Conservation (phyloP, 1,140 invertebrate genomes). For the Macrocentrus cingulum region DNA sequence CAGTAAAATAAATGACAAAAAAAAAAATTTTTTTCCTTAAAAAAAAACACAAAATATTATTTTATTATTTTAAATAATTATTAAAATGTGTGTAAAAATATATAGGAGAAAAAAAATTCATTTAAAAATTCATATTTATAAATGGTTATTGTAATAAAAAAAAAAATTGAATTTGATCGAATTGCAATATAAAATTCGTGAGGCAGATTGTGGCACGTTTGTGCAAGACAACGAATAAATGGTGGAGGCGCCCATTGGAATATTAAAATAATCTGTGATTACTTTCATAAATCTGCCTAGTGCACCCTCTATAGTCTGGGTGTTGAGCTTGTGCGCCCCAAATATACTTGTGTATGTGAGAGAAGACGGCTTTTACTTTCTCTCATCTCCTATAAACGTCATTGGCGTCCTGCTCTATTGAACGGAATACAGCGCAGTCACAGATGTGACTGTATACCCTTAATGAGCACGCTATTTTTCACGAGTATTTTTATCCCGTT, state of each 20-base stretch:
- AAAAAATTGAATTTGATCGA: neutral
- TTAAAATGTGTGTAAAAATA: no score
- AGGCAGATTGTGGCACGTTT: conserved; percentile 15
- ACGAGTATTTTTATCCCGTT: conserved; percentile 62
- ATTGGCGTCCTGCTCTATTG: conserved; percentile 5
- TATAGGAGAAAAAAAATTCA: no score
- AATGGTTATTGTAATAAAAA: no score
- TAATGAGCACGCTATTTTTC: conserved; percentile 62
- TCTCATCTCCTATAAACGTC: neutral
- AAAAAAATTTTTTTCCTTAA: no score
- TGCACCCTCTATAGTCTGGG: conserved; percentile 2
- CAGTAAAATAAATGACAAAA: no score
- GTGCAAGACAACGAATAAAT: conserved; percentile 53
- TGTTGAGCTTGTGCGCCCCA: no score
- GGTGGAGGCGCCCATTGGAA: conserved; percentile 48
- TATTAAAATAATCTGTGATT: conserved; percentile 59
- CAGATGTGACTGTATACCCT: conserved; percentile 59
- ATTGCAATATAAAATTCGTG: neutral
- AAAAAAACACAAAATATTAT: no score
- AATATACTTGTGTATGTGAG: no score
- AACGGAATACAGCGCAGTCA: conserved; percentile 40
- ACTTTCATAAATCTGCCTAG: conserved; percentile 54
- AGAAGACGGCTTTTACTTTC: no score
- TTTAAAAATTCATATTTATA: no score
- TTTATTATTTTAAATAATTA: no score